These are phyloP conservation scores for Ophion ellenae DNA, from an alignment of 2,888 invertebrate species.

Conservation along the genomic window DNA sequence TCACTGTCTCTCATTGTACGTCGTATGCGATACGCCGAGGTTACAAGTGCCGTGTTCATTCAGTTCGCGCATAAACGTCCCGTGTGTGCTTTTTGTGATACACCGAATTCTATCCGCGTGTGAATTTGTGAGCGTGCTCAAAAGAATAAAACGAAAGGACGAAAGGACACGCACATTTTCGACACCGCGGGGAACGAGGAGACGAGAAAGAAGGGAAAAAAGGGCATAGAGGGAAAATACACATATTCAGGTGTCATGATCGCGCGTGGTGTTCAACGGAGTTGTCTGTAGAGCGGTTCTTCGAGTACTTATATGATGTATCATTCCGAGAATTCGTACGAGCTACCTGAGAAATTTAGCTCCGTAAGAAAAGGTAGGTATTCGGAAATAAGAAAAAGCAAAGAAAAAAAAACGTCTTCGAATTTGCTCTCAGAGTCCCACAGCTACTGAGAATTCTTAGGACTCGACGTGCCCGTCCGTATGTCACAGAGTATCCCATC, in stretches of 20 bases:
- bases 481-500: no score
- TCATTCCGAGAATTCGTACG: slow-evolving; percentile 75
- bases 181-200: slow-evolving; percentile 20
- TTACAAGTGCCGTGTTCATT: slow-evolving; percentile 46
- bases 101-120: slow-evolving; percentile 10
- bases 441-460: no score
- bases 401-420: no score
- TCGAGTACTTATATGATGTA: slow-evolving; percentile 78
- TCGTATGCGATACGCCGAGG: slow-evolving; percentile 44
- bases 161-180: slow-evolving; percentile 1
- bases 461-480: no score
- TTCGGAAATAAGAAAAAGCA: no score
- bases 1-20: slow-evolving; percentile 62
- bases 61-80: slow-evolving; percentile 1
- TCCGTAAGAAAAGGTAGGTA: slow-evolving; percentile 77
- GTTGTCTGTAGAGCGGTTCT: slow-evolving; percentile 75
- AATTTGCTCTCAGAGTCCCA: no score
- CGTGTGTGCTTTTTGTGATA: slow-evolving; percentile 14
- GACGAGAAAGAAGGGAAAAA: slow-evolving; percentile 9
- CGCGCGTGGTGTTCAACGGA: slow-evolving; percentile 73
- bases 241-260: slow-evolving; percentile 75
- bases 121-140: slow-evolving; percentile 33
- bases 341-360: slow-evolving; percentile 77
- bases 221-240: slow-evolving; percentile 2
- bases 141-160: background rate